Conservation (phyloP, 1,140 invertebrate species). For the Copidosoma floridanum region DNA sequence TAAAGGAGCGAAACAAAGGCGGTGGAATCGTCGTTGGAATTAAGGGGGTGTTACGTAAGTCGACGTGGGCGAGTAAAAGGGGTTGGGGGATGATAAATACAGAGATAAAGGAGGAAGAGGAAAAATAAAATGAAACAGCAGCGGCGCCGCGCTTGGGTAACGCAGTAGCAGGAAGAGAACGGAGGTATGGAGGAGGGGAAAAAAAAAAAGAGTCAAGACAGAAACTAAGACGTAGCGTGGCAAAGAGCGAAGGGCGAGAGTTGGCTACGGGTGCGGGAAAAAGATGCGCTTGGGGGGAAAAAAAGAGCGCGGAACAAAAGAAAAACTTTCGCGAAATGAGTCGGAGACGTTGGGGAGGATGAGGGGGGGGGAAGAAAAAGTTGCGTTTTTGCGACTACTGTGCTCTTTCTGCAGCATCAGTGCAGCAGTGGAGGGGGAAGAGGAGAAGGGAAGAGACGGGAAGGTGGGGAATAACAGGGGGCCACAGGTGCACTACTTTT, state of each 20-base stretch:
- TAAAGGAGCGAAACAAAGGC: neutral
- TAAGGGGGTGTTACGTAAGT: neutral
- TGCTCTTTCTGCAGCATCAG: neutral
- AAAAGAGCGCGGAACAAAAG: too few species aligned
- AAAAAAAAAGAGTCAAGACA: neutral
- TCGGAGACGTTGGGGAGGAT: neutral
- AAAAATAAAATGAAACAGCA: neutral
- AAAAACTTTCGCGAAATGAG: too few species aligned
- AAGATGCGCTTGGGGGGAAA: too few species aligned
- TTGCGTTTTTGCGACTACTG: neutral
- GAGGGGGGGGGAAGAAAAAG: neutral
- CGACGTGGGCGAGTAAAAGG: too few species aligned
- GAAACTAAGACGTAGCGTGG: constrained; percentile 4
- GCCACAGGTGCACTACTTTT: too few species aligned
- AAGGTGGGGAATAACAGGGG: neutral
- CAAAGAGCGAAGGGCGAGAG: neutral
- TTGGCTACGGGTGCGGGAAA: too few species aligned
- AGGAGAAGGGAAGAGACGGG: too few species aligned
- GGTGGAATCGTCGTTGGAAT: constrained; percentile 2
- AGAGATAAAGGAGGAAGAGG: neutral
- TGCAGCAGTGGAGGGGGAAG: too few species aligned
- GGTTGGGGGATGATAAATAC: neutral
- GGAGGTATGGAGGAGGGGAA: neutral
- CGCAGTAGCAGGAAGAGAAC: too few species aligned
- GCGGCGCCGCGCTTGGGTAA: too few species aligned